Evolutionary conservation across 2,888 invertebrate species (phyloP).

Genomic region (Pseudanteris insignis): DNA sequence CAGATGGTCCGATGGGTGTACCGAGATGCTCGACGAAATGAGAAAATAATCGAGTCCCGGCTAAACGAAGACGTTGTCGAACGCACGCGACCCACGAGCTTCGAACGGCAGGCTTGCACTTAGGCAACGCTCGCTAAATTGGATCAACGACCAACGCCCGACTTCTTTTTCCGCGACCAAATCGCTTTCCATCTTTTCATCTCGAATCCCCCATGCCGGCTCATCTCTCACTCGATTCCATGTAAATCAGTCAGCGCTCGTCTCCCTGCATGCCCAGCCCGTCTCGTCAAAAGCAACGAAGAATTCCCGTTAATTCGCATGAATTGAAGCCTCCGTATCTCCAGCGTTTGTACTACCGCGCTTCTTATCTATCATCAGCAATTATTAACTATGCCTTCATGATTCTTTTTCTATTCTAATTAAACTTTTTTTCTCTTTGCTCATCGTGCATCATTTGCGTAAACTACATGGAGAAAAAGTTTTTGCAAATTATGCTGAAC

Average conservation of each 20-base stretch:
- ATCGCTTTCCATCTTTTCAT: constrained; percentile 41
- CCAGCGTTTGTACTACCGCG: too few species aligned
- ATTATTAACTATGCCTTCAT: too few species aligned
- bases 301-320: constrained; percentile 25
- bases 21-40: constrained; percentile 44
- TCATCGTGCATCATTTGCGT: too few species aligned
- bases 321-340: constrained; percentile 5
- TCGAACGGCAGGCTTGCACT: constrained; percentile 34
- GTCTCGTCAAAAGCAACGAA: constrained; percentile 30
- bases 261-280: constrained; percentile 12
- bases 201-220: constrained; percentile 22
- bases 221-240: constrained; percentile 39
- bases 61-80: constrained; percentile 42
- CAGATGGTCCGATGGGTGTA: constrained; percentile 46
- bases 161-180: constrained; percentile 20
- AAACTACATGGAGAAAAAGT: too few species aligned
- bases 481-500: too few species aligned
- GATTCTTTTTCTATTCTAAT: too few species aligned
- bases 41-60: constrained; percentile 47
- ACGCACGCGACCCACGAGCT: constrained; percentile 37
- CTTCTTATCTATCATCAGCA: too few species aligned
- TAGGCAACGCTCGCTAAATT: constrained; percentile 29
- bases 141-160: constrained; percentile 38
- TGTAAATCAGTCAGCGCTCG: constrained; percentile 36
- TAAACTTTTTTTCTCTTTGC: too few species aligned